phyloP scores from a whole-genome alignment of 2,888 invertebrate genomes.

The Myopa testacea region DNA sequence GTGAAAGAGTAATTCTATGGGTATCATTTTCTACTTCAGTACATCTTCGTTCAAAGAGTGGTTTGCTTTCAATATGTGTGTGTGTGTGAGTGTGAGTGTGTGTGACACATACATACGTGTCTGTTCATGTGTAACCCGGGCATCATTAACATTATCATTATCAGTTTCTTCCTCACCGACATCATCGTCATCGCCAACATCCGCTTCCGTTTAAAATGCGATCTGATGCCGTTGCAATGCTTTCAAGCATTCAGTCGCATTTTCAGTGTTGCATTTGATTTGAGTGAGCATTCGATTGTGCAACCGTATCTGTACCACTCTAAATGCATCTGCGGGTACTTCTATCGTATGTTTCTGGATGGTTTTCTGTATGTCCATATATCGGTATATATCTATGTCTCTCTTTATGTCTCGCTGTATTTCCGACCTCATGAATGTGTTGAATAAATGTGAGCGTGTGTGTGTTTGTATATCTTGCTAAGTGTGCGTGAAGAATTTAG shows the following conservation, averaged over 20 bases:
- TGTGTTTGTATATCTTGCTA: not conserved
- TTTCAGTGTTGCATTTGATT: not conserved
- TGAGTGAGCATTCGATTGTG: not conserved
- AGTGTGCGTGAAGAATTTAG: not conserved
- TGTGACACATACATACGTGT: no score
- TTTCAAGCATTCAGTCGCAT: not conserved
- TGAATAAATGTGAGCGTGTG: not conserved
- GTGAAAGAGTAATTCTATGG: no score
- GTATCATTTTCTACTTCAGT: no score
- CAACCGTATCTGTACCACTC: no score
- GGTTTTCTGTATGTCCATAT: not conserved
- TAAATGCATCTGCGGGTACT: no score
- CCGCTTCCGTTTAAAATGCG: slow-evolving; percentile 26
- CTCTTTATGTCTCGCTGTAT: not conserved
- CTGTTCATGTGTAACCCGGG: no score
- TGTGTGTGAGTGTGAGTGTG: no score
- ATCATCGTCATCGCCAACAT: slow-evolving; percentile 20
- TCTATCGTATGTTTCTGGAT: not conserved
- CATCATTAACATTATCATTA: slow-evolving; percentile 29
- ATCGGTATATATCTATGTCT: not conserved
- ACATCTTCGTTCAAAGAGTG: no score
- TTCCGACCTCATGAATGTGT: not conserved
- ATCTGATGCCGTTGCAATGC: not conserved
- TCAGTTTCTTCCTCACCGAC: not conserved
- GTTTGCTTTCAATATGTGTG: no score